Percentiles rank a stretch among this genome's conserved stretches.
These are phyloP conservation scores for Puntigrus tetrazona DNA, from an alignment of 2,113 vertebrate genomes.

Conservation along the genomic window DNA sequence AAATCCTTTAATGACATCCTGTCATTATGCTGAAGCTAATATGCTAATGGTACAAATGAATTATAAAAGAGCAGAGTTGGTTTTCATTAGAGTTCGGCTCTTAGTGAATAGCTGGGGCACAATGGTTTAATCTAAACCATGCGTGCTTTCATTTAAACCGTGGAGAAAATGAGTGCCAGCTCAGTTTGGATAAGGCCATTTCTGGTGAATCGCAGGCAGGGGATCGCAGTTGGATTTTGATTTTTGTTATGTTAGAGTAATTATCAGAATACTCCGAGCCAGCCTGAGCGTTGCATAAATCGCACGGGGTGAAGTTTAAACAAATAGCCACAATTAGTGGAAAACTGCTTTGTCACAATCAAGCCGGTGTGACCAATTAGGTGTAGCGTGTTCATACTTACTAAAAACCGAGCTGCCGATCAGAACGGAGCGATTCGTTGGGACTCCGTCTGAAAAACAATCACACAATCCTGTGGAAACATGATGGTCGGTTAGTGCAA, in stretches of 20 bases:
- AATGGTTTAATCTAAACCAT: conserved; percentile 58
- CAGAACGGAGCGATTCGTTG: conserved; percentile 15
- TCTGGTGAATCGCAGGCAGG: conserved; percentile 54
- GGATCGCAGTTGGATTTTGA: conserved; percentile 52
- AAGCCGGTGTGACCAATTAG: conserved; percentile 43
- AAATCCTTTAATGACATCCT: conserved; percentile 64
- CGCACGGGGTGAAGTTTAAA: conserved; percentile 50
- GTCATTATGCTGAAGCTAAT: conserved; percentile 59
- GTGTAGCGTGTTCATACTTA: conserved; percentile 32
- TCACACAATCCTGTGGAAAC: neutral
- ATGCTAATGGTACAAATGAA: conserved; percentile 62
- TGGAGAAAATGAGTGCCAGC: conserved; percentile 59
- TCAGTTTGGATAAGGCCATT: conserved; percentile 55
- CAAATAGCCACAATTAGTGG: conserved; percentile 52
- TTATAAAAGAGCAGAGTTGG: conserved; percentile 59
- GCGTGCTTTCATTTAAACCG: conserved; percentile 47
- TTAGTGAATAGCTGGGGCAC: conserved; percentile 47
- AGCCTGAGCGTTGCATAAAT: conserved; percentile 41
- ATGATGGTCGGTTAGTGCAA: neutral
- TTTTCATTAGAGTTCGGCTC: conserved; percentile 49
- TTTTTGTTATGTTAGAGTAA: conserved; percentile 59
- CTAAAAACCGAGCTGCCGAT: conserved; percentile 34
- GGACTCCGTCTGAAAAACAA: neutral
- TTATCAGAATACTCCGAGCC: conserved; percentile 49
- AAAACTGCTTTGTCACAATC: conserved; percentile 48